Evolutionary conservation across 2,797 vertebrate species (phyloP), one percentile per base, ranked within the genome.

Genomic region (Acestrorhynchus altus): DNA sequence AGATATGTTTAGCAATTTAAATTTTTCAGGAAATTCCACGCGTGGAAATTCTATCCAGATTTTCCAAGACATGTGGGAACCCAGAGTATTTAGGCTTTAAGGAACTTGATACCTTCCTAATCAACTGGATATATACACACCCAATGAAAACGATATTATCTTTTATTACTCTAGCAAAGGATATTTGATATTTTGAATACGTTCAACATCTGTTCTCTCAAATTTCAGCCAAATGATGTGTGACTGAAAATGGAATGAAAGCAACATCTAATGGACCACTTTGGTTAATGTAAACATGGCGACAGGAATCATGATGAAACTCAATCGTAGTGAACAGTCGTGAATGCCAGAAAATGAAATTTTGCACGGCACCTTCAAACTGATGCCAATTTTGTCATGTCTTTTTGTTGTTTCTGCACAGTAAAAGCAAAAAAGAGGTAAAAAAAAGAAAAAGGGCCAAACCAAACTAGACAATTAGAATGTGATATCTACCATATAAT

Each of bases 401-500:
- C 61, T 66, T 60, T 74, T 80, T 57, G 59, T 74, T 46, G 51
- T 78, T 83, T 82, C 67, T 82, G 77, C 52, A 75, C 76, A 81
- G 47, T 79, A 74, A 86, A 86, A 88, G 83, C 85, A 87, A 88
- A 83, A 35, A 83, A 83, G 88, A 73, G 80, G 83, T 70, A 73
- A 39, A 83, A 88, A 81, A 81, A 84, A 86, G 83, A 90, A 90
- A 35, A 88, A 90, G 90, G 87, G 88, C 87, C 90, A 92, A 92
- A 92, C 90, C 90, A 90, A 93, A 91, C 86, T 88, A 89, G 90
- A 94, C 90, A 93, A 94, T 92, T 93, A 93, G 90, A 93, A 92
- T 93, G 92, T 93, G 92, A 94, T 78, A 72, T 93, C 93, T 95
- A 93, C 93, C 92, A 94, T 93, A 91, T 94, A 94, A 93, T 94